Evolutionary conservation across 2,797 vertebrate species (phyloP).

Genomic region (Ceryle rudis): DNA sequence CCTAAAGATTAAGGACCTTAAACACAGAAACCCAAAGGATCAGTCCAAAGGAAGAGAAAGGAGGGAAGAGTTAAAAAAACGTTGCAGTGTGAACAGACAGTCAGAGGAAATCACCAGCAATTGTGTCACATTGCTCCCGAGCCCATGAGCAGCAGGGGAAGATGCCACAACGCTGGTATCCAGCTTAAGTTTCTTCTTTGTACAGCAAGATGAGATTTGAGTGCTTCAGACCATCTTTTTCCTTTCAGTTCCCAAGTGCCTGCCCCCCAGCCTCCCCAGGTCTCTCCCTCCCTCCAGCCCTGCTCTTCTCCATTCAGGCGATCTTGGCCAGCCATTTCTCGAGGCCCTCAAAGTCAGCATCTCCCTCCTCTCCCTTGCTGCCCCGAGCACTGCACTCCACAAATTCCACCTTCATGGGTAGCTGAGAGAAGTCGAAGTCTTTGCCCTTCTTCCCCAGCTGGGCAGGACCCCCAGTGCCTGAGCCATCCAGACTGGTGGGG

Average conservation of each 20-base stretch:
- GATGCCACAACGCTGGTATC: neutral
- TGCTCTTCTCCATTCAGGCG: slow-evolving; percentile 51
- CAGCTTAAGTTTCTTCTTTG: slow-evolving; percentile 25
- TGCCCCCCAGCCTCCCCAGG: neutral
- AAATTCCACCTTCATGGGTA: slow-evolving; percentile 92
- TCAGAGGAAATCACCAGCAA: neutral
- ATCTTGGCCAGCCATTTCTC: slow-evolving; percentile 90
- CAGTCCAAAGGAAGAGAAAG: neutral
- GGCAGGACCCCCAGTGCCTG: slow-evolving; percentile 73
- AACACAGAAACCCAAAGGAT: neutral
- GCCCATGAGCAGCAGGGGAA: neutral
- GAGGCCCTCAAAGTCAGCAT: slow-evolving; percentile 83
- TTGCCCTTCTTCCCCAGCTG: slow-evolving; percentile 94
- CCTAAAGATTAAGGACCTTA: neutral
- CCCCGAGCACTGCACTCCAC: slow-evolving; percentile 92
- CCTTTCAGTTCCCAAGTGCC: neutral
- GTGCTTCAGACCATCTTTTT: neutral
- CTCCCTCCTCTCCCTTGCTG: slow-evolving; percentile 82
- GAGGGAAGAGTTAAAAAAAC: neutral
- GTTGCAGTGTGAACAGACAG: neutral
- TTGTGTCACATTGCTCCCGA: neutral
- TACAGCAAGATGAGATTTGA: neutral
- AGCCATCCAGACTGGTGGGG: slow-evolving; percentile 90
- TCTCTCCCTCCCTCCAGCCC: neutral
- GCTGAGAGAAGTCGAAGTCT: slow-evolving; percentile 95